These are phyloP conservation scores for Syngnathus acus DNA, from an alignment of 2,797 vertebrate species.

Conservation along the genomic window DNA sequence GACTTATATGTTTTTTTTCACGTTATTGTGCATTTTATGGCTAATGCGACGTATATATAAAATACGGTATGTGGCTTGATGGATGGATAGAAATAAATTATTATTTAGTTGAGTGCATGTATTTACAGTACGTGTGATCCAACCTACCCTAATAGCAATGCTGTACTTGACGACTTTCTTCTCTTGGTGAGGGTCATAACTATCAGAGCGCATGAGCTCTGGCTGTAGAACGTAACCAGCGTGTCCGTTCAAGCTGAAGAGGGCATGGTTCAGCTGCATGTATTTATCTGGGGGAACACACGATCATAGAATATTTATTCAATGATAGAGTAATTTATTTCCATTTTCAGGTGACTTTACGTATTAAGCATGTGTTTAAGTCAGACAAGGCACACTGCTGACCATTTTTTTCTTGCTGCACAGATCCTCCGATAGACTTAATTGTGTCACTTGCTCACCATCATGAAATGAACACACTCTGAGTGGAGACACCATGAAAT, in stretches of 20 bases:
- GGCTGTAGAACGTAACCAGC: conserved; percentile 91
- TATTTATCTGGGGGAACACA: conserved; percentile 76
- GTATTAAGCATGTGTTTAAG: too few relatives aligned
- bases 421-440: too few relatives aligned
- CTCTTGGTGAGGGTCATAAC: conserved; percentile 75
- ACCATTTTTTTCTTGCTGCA: too few relatives aligned
- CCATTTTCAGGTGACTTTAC: too few relatives aligned
- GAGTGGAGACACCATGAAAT: too few relatives aligned
- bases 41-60: too few relatives aligned
- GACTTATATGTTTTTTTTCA: too few relatives aligned
- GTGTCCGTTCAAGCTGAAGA: conserved; percentile 85
- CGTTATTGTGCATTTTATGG: too few relatives aligned
- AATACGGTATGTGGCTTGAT: not conserved
- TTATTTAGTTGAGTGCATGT: not conserved
- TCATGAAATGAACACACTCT: too few relatives aligned
- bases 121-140: not conserved
- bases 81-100: not conserved
- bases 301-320: not conserved
- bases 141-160: conserved; percentile 77
- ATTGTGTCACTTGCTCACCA: too few relatives aligned
- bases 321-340: not conserved
- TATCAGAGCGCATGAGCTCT: conserved; percentile 80
- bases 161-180: conserved; percentile 73
- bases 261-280: conserved; percentile 86
- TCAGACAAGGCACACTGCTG: too few relatives aligned